Base-by-base conservation (phyloP, 2,113 vertebrate species). In the Telmatochromis brachygnathus region DNA sequence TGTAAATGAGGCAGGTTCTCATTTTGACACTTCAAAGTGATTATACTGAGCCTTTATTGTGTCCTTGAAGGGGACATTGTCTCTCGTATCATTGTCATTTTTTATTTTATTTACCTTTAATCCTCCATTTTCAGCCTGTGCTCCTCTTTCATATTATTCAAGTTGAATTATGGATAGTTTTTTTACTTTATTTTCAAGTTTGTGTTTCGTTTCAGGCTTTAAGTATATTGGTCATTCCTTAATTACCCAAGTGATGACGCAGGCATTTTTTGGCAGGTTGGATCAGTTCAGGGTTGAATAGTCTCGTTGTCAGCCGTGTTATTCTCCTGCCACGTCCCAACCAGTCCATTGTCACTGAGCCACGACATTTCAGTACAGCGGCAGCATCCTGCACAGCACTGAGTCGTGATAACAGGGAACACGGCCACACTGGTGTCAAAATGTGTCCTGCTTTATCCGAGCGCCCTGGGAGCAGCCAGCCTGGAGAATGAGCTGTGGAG, bases 371-470 rank as follows among this genome's bases (percentile, higher is more conserved):
- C 92, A 88, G 82, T 89, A 85, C 91, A 91, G 93, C 91, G 86
- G 92, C 85, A 47, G 90, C 91, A 89, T 94, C 91, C 91, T 91
- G 90, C 94, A 77, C 89, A 45, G 75, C 93, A 87, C 47, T 91
- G 93, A 91, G 82, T 68, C 2, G 33, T 70, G 94, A 95, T 95
- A 93, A 94, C 90, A 62, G 93, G 88, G 84, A 94, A 92, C 91
- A 91, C 28, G 86, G 87, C 88, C 93, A 90, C 91, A 81, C 83
- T 45, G 89, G 89, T 93, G 93, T 94, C 92, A 93, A 86, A 91
- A 89, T 89, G 87, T 93, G 92, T 90, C 91, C 85, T 77, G 91
- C 89, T 95, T 95, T 94, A 95, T 94, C 93, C 82, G 82, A 3
- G 17, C 11, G 28, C 83, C 89, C 87, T 87, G 87, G 85, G 92